Base-by-base conservation (phyloP, 1,140 invertebrate genomes). In the Elymnias hypermnestra region DNA sequence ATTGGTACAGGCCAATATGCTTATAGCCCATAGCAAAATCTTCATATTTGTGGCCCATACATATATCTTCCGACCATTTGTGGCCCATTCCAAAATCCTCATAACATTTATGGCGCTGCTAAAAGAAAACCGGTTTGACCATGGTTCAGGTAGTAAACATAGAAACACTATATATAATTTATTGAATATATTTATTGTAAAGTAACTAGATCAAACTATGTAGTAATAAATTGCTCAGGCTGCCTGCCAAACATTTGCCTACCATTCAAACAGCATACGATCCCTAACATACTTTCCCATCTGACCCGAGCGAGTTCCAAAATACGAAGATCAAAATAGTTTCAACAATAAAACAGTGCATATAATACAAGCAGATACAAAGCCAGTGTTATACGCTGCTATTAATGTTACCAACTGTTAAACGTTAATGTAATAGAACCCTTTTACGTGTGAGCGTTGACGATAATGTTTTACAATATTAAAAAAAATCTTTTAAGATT, bases 181-280 rank as follows among this genome's bases (percentile, higher is more conserved):
- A 36, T 18, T 41, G 46, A 41, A 57, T 65, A 62, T 55, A 44
- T 77, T 69, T 76, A 76, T 76, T 83, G 67, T 81, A 81, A 72
- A 72, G 51, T 67, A 72, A 72, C 71, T 74, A 72, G 52, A 68
- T 66, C 52, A 61, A 66, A 71, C 64, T 78, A 59, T 53, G 58
- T 70, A 82, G 68, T 61, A 66, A 69, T 74, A 81, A 78, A 74
- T 66, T 58, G 58, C 74, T 61, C 79, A 70, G 66, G 67, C 33
- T 48, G 43, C 60, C 70, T 59, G 43, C 43, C 72, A 75, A 56
- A 70, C 57, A 39, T 59, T 48, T 53, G 33, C 53, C 66, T 63
- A 17, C 37, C 70, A 68, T 45, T 53, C 63, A 53, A 47, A 51
- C 63, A 53, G 53, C 48, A 45, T 51, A 48, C 26, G 44, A 44